A percentile compares a stretch with the other conserved stretches of the same genome.
Evolutionary conservation across 2,888 invertebrate species (phyloP).

Genomic region (Dolomedes plantarius): DNA sequence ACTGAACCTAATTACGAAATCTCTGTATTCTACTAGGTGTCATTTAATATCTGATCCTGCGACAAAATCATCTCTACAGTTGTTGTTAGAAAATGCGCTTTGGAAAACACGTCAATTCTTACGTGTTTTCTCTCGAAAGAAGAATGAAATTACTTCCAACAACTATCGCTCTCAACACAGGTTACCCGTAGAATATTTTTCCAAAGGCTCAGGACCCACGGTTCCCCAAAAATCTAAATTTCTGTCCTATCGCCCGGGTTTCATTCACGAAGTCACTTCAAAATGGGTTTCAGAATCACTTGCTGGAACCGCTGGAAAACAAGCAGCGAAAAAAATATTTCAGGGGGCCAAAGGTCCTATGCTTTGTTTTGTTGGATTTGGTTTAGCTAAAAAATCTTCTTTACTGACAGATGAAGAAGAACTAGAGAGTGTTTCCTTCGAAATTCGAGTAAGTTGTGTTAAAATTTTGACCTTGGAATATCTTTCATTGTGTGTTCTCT

Average conservation of each 20-base stretch:
- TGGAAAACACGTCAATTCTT: conserved; percentile 51
- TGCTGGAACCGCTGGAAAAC: conserved; percentile 33
- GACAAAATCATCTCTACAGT: conserved; percentile 32
- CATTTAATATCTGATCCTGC: conserved; percentile 28
- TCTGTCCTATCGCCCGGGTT: conserved; percentile 39
- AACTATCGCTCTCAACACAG: conserved; percentile 39
- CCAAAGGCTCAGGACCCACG: neutral
- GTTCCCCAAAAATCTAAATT: conserved; percentile 29
- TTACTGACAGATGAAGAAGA: conserved; percentile 86
- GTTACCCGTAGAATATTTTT: conserved; percentile 44
- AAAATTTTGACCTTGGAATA: neutral
- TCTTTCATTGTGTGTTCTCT: too few relatives aligned
- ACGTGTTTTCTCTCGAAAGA: conserved; percentile 39
- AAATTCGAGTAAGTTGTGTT: conserved; percentile 82
- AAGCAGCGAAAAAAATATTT: conserved; percentile 20
- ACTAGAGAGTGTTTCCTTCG: conserved; percentile 86
- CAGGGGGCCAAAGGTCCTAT: conserved; percentile 52
- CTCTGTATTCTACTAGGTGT: conserved; percentile 11
- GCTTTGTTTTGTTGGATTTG: conserved; percentile 63
- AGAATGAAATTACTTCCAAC: conserved; percentile 32
- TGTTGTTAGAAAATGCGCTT: conserved; percentile 53
- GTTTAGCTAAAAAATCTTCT: conserved; percentile 68
- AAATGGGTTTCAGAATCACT: conserved; percentile 57
- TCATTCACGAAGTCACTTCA: conserved; percentile 48
- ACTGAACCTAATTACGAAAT: conserved; percentile 13